Base-by-base conservation (phyloP, 1,140 invertebrate genomes). In the Caenorhabditis briggsae region DNA sequence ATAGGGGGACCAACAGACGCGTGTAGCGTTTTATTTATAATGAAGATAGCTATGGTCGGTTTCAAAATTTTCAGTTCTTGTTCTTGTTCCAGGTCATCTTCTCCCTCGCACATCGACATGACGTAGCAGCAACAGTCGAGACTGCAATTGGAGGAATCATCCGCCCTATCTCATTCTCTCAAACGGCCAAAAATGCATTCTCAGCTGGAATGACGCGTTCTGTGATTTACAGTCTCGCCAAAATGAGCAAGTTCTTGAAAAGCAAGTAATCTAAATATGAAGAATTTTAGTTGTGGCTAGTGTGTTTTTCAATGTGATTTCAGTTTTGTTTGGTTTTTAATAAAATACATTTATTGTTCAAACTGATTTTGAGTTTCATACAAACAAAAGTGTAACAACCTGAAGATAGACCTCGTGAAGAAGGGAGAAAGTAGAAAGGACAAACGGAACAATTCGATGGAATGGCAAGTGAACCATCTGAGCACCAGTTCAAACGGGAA, bases 161-260 rank as follows among this genome's bases (percentile, higher is more conserved):
- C 23, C 59, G 58, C 5, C 83, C 55, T 0, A 41, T 86, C 6
- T 86, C 90, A 25, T 12, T 70, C 20, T 55, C 82, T 1, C 91
- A 91, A 88, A 90, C 89, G 6, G 83, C 85, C 9, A 92, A 92
- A 78, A 91, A 91, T 82, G 89, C 88, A 11, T 25, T 86, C 11
- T 89, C 90, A 14, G 90, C 90, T 55, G 90, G 90, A n/a, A 23
- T 91, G 12, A 58, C 65, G n/a, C 89, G 88, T n/a, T 87, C 88
- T 8, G 55, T 90, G 48, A 23, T 85, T 16, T 91, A 91, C 87
- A 65, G 84, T 20, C 16, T 53, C 3, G 82, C 84, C 6, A 89
- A 89, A 59, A 48, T 89, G 41, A 55, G 87, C 18, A 91, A 91
- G 61, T 61, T 90, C 23, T 23, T 85, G 2, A 90, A 90, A 14